Conservation (phyloP, 2,888 invertebrate genomes). For the Mythimna lalbum region DNA sequence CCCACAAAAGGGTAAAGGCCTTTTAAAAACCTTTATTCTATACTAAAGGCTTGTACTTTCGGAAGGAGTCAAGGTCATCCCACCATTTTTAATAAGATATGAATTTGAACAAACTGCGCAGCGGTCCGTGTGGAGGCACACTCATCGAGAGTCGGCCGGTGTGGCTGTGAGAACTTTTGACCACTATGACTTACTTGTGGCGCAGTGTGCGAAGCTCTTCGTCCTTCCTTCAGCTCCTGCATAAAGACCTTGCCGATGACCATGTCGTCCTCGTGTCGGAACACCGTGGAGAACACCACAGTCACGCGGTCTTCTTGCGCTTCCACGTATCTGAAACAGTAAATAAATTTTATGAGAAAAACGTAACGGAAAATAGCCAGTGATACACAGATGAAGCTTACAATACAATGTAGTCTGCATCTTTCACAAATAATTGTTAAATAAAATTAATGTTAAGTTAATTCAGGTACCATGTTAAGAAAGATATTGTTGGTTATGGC, state of each 20-base stretch:
- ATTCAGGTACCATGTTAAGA: background rate
- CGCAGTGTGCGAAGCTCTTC: constrained; percentile 98
- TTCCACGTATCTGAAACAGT: constrained; percentile 96
- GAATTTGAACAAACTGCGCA: background rate
- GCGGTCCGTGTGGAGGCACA: background rate
- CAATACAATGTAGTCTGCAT: background rate
- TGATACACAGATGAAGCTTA: no score
- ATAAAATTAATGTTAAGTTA: background rate
- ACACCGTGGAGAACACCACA: constrained; percentile 99
- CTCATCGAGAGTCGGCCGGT: background rate
- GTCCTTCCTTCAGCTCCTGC: constrained; percentile 99
- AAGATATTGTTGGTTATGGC: background rate
- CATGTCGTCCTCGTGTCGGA: constrained; percentile 99
- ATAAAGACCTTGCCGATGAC: constrained; percentile 99
- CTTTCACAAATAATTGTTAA: background rate
- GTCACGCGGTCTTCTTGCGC: constrained; percentile 99
- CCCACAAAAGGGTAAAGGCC: background rate
- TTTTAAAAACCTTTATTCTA: background rate
- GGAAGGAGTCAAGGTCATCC: background rate
- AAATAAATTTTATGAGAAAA: background rate
- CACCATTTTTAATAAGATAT: background rate
- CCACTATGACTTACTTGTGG: constrained; percentile 90
- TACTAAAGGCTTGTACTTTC: background rate
- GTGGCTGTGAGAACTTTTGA: background rate
- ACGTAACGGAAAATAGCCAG: background rate